phyloP scores from a whole-genome alignment of 1,140 invertebrate species.

The Conopomorpha cramerella region DNA sequence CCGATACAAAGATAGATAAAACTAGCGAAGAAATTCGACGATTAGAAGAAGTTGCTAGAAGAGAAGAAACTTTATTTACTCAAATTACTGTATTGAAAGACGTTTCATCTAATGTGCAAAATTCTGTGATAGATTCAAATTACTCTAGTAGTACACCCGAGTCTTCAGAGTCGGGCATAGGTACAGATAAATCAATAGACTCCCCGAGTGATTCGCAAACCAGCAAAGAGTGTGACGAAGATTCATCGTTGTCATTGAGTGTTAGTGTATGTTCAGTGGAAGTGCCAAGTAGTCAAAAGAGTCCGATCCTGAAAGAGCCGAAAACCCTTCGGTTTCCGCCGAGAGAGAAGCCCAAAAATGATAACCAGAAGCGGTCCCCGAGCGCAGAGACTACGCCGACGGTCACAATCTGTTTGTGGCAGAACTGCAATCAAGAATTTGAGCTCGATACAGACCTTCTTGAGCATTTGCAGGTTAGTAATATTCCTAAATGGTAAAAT shows the following conservation, averaged over 20 bases:
- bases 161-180: constrained; percentile 49
- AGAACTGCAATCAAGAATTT: constrained; percentile 78
- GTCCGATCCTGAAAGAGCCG: constrained; percentile 75
- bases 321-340: constrained; percentile 79
- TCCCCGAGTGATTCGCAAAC: constrained; percentile 52
- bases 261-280: constrained; percentile 47
- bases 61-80: constrained; percentile 46
- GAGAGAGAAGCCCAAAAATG: constrained; percentile 22
- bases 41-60: constrained; percentile 39
- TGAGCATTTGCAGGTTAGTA: constrained; percentile 83
- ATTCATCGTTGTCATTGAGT: constrained; percentile 48
- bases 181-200: constrained; percentile 51
- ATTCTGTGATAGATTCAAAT: constrained; percentile 46
- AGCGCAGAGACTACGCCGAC: constrained; percentile 32
- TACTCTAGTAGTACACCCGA: constrained; percentile 42
- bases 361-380: constrained; percentile 26
- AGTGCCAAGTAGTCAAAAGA: constrained; percentile 43
- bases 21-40: constrained; percentile 22
- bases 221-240: constrained; percentile 55
- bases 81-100: constrained; percentile 53
- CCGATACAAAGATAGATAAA: constrained; percentile 1
- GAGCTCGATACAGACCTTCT: constrained; percentile 79
- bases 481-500: constrained; percentile 8
- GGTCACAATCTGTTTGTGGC: constrained; percentile 75
- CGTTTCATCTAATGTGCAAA: constrained; percentile 45